These are phyloP conservation scores for Cherax destructor DNA, from an alignment of 1,140 invertebrate genomes.

Conservation along the genomic window DNA sequence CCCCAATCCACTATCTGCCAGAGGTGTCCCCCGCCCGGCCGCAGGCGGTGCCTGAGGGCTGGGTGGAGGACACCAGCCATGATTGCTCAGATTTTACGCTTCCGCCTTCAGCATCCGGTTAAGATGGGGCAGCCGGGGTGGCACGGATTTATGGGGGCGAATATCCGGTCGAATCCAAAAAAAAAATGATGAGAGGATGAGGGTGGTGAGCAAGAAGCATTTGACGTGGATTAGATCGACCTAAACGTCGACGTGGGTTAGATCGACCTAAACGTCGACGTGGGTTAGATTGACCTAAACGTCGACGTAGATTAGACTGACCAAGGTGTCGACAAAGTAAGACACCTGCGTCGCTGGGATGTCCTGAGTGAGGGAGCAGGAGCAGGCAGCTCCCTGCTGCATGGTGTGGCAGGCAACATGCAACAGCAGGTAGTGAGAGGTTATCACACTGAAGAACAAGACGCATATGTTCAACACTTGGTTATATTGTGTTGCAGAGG, in stretches of 20 bases:
- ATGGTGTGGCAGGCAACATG: too few relatives aligned
- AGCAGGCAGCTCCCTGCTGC: too few relatives aligned
- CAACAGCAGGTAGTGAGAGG: too few relatives aligned
- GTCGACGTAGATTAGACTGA: too few relatives aligned
- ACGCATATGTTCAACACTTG: too few relatives aligned
- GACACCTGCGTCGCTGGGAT: too few relatives aligned
- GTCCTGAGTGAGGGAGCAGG: too few relatives aligned
- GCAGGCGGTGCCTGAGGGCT: slow-evolving; percentile 7
- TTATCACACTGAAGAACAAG: too few relatives aligned
- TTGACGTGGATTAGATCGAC: neutral
- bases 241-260: neutral
- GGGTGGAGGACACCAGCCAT: slow-evolving; percentile 50
- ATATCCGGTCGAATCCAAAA: slow-evolving; percentile 15
- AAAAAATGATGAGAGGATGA: neutral
- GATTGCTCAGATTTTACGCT: slow-evolving; percentile 65
- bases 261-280: too few relatives aligned
- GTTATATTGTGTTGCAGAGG: too few relatives aligned
- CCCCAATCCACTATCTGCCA: neutral
- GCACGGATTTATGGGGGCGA: slow-evolving; percentile 44
- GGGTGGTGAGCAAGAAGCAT: neutral
- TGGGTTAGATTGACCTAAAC: too few relatives aligned
- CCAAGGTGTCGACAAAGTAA: too few relatives aligned
- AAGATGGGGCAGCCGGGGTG: slow-evolving; percentile 37
- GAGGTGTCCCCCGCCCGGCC: neutral
- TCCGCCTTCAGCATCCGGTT: slow-evolving; percentile 62